Base-by-base conservation (phyloP, 2,888 invertebrate species). In the Spicauda simplicius region DNA sequence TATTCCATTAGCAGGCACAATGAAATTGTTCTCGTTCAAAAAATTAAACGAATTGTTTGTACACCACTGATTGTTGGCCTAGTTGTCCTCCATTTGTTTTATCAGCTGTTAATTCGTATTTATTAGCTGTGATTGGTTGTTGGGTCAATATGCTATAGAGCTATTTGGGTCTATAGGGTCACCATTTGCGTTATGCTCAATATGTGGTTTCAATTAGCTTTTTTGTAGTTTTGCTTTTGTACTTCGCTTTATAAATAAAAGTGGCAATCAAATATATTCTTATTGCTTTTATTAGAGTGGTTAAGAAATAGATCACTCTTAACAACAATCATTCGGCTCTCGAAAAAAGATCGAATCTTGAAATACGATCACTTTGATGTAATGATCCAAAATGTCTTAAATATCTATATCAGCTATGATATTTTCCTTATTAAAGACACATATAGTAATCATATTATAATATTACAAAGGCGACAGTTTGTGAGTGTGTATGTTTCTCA, bases 91-190 rank as follows among this genome's bases (percentile, higher is more conserved):
- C 82, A 80, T 79, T 77, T 83, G 86, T 79, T 79, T 80, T 77
- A 82, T 87, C 84, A 85, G 80, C 76, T 76, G 82, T 80, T 90
- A 87, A 90, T 91, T 88, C 87, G 85, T 81, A 77, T 89, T 89
- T 85, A 90, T 91, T 87, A 87, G 81, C 84, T 72, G 87, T 88
- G 91, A 91, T 92, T 91, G 91, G 84, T 78, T 78, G 76, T 78
- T 83, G 84, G 89, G 91, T 90, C 90, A 85, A 82, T 83, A 81
- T 82, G 82, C 80, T 76, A 82, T 82, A 80, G 80, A 83, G 75
- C 83, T 83, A 81, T 83, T 82, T 79, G 78, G 77, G 75, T 73
- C 68, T 74, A 25, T 61, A 41, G 56, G 66, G 61, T 67, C 66
- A 60, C 48, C 53, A 25, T 48, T 55, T 53, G 33, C 16, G 16